These are phyloP conservation scores for Minunthozetes semirufus DNA, from an alignment of 2,888 invertebrate species.

Conservation along the genomic window DNA sequence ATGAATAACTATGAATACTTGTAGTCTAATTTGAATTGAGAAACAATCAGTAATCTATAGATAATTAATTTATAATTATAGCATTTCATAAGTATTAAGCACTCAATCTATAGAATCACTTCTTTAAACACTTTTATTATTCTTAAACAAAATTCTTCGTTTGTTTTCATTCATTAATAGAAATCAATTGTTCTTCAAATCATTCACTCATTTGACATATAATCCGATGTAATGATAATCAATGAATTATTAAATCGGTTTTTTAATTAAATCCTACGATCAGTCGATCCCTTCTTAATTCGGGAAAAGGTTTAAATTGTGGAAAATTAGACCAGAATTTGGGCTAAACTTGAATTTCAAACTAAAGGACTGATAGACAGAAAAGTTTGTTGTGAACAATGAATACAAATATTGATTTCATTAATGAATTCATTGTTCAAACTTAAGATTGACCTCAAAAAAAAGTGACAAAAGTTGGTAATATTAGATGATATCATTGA, in stretches of 20 bases:
- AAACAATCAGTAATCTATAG: too few species aligned
- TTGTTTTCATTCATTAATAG: too few species aligned
- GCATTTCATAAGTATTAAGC: too few species aligned
- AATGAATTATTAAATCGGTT: too few species aligned
- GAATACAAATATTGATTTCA: not conserved
- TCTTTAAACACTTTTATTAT: too few species aligned
- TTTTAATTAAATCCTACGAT: not conserved
- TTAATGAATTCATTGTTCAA: constrained; percentile 1
- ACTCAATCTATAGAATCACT: too few species aligned
- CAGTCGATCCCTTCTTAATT: not conserved
- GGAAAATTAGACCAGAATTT: not conserved
- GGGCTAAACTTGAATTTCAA: not conserved
- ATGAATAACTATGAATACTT: not conserved
- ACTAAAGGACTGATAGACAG: too few species aligned
- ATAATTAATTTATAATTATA: too few species aligned
- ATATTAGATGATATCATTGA: not conserved
- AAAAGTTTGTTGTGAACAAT: too few species aligned
- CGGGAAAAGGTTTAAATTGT: not conserved
- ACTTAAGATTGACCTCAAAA: not conserved
- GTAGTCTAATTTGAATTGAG: not conserved
- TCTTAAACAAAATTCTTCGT: too few species aligned
- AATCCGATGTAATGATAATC: too few species aligned
- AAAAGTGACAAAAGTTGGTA: not conserved
- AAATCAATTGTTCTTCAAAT: not conserved
- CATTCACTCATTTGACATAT: not conserved